phyloP scores from a whole-genome alignment of 2,797 vertebrate genomes.

The Malacoraja senta region DNA sequence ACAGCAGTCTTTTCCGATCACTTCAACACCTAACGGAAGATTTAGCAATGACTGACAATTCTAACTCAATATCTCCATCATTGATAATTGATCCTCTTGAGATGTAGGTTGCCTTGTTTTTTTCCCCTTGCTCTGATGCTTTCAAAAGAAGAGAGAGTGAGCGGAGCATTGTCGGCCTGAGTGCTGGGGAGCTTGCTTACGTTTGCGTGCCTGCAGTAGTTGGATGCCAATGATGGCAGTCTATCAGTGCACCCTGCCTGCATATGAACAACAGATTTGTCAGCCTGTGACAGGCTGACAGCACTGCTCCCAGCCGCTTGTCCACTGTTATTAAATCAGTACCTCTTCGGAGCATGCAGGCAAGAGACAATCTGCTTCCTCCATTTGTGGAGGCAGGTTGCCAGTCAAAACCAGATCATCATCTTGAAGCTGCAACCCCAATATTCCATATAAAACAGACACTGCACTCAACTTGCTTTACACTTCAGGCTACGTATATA shows the following conservation, averaged over 20 bases:
- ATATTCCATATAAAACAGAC: not conserved
- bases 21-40: slow-evolving; percentile 11
- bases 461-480: not conserved
- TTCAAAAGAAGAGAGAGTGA: not conserved
- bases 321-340: slow-evolving; percentile 86
- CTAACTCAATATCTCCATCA: slow-evolving; percentile 36
- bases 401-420: slow-evolving; percentile 52
- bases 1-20: slow-evolving; percentile 14
- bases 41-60: slow-evolving; percentile 28
- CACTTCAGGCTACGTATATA: not conserved
- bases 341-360: slow-evolving; percentile 65
- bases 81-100: slow-evolving; percentile 36
- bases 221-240: slow-evolving; percentile 57
- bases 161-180: slow-evolving; percentile 10
- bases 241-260: slow-evolving; percentile 70
- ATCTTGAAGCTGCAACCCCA: slow-evolving; percentile 63
- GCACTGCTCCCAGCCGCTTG: slow-evolving; percentile 88
- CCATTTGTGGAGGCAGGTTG: slow-evolving; percentile 57
- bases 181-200: slow-evolving; percentile 12
- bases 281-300: slow-evolving; percentile 90
- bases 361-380: slow-evolving; percentile 70
- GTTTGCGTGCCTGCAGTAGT: slow-evolving; percentile 46
- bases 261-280: slow-evolving; percentile 91
- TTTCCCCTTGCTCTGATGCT: not conserved
- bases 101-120: slow-evolving; percentile 11